Evolutionary conservation across 1,140 invertebrate species (phyloP), one percentile per base, ranked within the genome.

Genomic region (Aphidius gifuensis): DNA sequence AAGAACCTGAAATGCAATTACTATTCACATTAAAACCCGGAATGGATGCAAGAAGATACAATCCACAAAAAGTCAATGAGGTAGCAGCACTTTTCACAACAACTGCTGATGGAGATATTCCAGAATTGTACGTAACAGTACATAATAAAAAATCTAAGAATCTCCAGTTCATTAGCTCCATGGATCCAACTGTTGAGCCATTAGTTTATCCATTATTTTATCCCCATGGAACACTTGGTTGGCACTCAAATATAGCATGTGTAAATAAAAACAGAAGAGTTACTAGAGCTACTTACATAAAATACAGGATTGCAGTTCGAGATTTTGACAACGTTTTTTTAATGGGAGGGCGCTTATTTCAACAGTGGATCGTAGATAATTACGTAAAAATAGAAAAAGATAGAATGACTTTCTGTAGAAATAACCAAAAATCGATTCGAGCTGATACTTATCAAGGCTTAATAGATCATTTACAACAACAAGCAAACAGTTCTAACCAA

Each of bases 151-250:
- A 44, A 43, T 42, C 59, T 21, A 48, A 39, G 40, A 60, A 38
- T 49, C 59, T 53, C 39, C 59, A 60, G 39, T 60, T n/a, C 38
- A 47, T 60, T 16, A 60, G 59, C 50, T 49, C 49, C 9, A 60
- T 60, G 59, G 59, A 60, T 59, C 57, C 57, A 8, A 59, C 45
- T 59, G 39, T 59, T 59, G 57, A 59, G 39, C 57, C 60, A 32
- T 62, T 51, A 51, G 54, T 62, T 42, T 62, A 62, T 56, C 61
- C 61, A 56, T 51, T 62, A 45, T 62, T 56, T 57, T 62, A 62
- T 51, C 61, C 61, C n/a, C 45, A 53, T 57, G 61, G 61, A 39
- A 62, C 61, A 47, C 61, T 44, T 40, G 61, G 61, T 44, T 62
- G 61, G 61, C 53, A 62, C 56, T 45, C 44, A 56, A 51, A 62